Evolutionary conservation across 2,888 invertebrate genomes (phyloP).

Genomic region (Cheilosia vernalis): DNA sequence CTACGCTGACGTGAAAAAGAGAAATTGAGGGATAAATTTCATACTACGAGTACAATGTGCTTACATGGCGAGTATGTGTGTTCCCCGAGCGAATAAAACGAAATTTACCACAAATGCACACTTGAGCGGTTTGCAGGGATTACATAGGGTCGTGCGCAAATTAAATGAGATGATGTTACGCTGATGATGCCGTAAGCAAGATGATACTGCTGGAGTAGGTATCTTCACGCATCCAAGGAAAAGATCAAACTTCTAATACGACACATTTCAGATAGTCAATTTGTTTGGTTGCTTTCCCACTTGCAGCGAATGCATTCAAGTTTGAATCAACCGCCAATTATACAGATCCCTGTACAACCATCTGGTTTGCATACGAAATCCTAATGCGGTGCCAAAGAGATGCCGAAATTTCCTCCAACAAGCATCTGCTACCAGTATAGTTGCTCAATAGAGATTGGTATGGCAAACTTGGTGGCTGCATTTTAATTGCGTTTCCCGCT

Average conservation of each 20-base stretch:
- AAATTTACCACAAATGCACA: conserved; percentile 50
- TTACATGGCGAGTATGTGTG: conserved; percentile 43
- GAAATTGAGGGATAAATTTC: conserved; percentile 18
- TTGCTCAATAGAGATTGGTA: not conserved
- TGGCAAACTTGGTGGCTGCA: not conserved
- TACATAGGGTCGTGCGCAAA: conserved; percentile 56
- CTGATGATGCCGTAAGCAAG: conserved; percentile 29
- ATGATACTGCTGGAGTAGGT: not conserved
- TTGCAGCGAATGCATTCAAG: not conserved
- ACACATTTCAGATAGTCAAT: not conserved
- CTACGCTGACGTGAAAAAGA: conserved; percentile 16
- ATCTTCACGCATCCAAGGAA: not conserved
- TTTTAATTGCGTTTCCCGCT: not conserved
- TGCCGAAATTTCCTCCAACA: conserved; percentile 40
- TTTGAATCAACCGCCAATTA: conserved; percentile 46
- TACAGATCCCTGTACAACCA: conserved; percentile 9
- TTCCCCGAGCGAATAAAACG: conserved; percentile 35
- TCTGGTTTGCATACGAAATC: conserved; percentile 36
- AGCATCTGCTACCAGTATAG: conserved; percentile 39
- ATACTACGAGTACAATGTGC: conserved; percentile 52
- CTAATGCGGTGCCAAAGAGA: conserved; percentile 21
- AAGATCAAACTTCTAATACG: conserved; percentile 1
- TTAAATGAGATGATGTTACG: conserved; percentile 55
- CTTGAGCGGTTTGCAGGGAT: conserved; percentile 46
- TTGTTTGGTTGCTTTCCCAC: not conserved